A percentile compares a stretch with the other conserved stretches of the same genome.
Evolutionary conservation across 2,797 vertebrate species (phyloP).

Genomic region (Macrochelys suwanniensis): DNA sequence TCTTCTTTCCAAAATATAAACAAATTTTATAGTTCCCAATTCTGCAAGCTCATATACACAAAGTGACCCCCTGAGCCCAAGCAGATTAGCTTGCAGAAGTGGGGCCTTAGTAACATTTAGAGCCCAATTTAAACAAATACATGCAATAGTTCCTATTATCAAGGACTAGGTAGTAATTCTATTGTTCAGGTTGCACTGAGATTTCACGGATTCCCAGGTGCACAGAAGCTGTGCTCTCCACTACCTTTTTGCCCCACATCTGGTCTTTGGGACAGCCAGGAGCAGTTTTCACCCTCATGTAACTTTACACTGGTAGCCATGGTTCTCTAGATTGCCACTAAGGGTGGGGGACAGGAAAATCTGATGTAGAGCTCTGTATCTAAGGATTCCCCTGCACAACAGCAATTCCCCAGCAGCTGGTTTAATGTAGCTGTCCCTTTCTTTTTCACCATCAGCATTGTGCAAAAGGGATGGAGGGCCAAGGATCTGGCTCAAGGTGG

Average conservation of each 20-base stretch:
- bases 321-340: neutral
- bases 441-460: neutral
- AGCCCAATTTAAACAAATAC: neutral
- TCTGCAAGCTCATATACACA: neutral
- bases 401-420: neutral
- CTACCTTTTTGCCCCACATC: neutral
- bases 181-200: neutral
- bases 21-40: neutral
- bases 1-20: neutral
- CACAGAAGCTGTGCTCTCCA: slow-evolving; percentile 6
- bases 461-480: neutral
- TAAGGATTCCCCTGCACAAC: neutral
- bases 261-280: neutral
- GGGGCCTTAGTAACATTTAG: slow-evolving; percentile 4
- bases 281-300: neutral
- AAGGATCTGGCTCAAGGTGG: neutral
- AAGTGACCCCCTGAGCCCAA: neutral
- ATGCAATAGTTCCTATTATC: neutral
- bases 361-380: neutral
- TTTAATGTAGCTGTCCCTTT: neutral
- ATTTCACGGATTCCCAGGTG: slow-evolving; percentile 23
- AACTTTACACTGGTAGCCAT: neutral
- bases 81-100: neutral
- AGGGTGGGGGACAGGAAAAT: neutral
- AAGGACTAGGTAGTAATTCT: neutral